phyloP scores from a whole-genome alignment of 2,113 vertebrate species.

The Sebastes fasciatus region DNA sequence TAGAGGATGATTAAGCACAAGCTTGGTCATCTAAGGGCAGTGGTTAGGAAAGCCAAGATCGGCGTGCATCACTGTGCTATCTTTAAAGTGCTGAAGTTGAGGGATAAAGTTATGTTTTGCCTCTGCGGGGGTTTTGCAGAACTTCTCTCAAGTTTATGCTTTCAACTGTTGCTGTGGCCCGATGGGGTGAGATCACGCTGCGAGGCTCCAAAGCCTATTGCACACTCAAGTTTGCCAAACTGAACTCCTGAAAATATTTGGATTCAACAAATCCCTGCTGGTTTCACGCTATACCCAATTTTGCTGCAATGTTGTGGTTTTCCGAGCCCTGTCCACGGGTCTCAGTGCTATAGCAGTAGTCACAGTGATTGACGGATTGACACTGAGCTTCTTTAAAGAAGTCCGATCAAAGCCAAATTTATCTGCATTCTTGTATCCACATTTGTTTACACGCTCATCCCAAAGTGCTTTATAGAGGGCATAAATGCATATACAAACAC shows the following conservation, averaged over 20 bases:
- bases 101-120: constrained; percentile 25
- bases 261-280: constrained; percentile 53
- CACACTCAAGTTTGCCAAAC: constrained; percentile 48
- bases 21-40: constrained; percentile 29
- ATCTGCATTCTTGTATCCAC: neutral
- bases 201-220: constrained; percentile 34
- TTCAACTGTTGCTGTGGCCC: constrained; percentile 50
- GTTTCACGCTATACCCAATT: constrained; percentile 29
- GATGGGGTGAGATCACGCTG: constrained; percentile 45
- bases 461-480: constrained; percentile 10
- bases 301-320: constrained; percentile 23
- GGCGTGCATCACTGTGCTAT: neutral
- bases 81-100: constrained; percentile 32
- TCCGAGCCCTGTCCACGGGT: constrained; percentile 15
- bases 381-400: neutral
- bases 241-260: constrained; percentile 60
- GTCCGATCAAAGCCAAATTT: neutral
- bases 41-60: neutral
- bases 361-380: constrained; percentile 24
- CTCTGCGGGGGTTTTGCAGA: constrained; percentile 24
- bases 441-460: constrained; percentile 8
- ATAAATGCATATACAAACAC: neutral
- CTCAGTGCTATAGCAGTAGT: neutral
- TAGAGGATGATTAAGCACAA: constrained; percentile 10
- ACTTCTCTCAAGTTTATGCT: constrained; percentile 45